Percentiles rank a stretch among this genome's conserved stretches.
These are phyloP conservation scores for Morone saxatilis DNA, from an alignment of 2,113 vertebrate species.

Conservation along the genomic window DNA sequence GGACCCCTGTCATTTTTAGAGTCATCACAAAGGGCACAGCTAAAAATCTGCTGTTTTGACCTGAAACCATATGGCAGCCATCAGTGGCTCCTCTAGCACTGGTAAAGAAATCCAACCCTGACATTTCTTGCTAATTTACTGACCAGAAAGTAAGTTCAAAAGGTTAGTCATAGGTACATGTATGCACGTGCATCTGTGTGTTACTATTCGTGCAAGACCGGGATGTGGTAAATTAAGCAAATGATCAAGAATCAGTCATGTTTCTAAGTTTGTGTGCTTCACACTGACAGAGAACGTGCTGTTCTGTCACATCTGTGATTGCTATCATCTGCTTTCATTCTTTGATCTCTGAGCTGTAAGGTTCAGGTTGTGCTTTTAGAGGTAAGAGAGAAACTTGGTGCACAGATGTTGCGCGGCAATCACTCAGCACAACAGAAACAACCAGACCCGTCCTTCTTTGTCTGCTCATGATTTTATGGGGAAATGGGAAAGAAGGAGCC, in stretches of 20 bases:
- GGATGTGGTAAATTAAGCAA: not conserved
- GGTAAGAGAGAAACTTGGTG: constrained; percentile 25
- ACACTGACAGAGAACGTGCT: not conserved
- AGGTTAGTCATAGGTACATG: constrained; percentile 24
- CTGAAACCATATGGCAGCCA: constrained; percentile 80
- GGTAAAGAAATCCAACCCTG: constrained; percentile 73
- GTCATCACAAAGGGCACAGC: constrained; percentile 39
- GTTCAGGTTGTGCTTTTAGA: constrained; percentile 39
- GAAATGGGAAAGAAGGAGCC: constrained; percentile 7
- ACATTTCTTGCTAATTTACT: constrained; percentile 64
- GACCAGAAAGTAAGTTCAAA: constrained; percentile 63
- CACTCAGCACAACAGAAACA: constrained; percentile 33
- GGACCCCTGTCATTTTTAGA: constrained; percentile 53
- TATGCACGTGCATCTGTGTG: constrained; percentile 14
- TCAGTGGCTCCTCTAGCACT: constrained; percentile 54
- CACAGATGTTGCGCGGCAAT: constrained; percentile 54
- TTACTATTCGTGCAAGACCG: not conserved
- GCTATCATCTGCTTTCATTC: constrained; percentile 35
- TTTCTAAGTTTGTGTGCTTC: not conserved
- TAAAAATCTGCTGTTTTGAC: constrained; percentile 76
- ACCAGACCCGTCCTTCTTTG: not conserved
- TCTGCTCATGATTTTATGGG: constrained; percentile 21
- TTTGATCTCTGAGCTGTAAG: constrained; percentile 19
- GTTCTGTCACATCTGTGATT: constrained; percentile 31
- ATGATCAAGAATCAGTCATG: constrained; percentile 7